Evolutionary conservation across 35 echinoderm and acorn worm species (phyloP), one percentile per base, ranked within the genome.

Genomic region (Strongylocentrotus purpuratus): DNA sequence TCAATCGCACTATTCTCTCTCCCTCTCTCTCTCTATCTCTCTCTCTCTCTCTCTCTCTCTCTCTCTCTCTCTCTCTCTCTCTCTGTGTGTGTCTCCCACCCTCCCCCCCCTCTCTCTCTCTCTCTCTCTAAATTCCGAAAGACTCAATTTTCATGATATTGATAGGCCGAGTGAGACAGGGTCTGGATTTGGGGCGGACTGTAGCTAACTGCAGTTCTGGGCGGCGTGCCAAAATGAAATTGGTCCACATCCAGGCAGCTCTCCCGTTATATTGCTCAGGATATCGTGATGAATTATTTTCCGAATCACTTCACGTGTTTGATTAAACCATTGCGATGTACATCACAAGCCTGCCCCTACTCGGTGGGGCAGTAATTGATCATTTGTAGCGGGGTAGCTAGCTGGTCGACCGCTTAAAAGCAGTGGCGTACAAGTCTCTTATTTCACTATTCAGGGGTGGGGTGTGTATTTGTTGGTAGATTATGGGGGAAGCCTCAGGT

Each of bases 231-330:
- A 46, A 89, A 89, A 89, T 89, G 32, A 89, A 89, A 45, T 89
- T 32, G 7, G 91, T 93, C 91, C 91, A 93, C 47, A 93, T 58
- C 45, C 87, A 46, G 35, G 35, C 35, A 41, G 33, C 17, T 41
- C 12, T 46, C 87, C 87, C 65, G 65, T 78, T 22, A 92, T 47
- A 93, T 93, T 58, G 33, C 48, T 11, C 32, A 58, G 31, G 18
- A 13, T 46, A 93, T 47, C 91, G 46, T 32, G 91, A 93, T 93
- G 48, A 31, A 93, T 47, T 58, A 93, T 93, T 93, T 93, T 93
- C 91, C 91, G 31, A 28, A 93, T 93, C 91, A 93, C 48, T 93
- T 58, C 91, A 93, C 91, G 33, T 93, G 91, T 93, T 93, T 93
- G 91, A 58, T 46, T 47, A 93, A 93, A 47, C 46, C 91, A 93